Conservation (phyloP, 2,888 invertebrate genomes). For the Lottia gigantea region DNA sequence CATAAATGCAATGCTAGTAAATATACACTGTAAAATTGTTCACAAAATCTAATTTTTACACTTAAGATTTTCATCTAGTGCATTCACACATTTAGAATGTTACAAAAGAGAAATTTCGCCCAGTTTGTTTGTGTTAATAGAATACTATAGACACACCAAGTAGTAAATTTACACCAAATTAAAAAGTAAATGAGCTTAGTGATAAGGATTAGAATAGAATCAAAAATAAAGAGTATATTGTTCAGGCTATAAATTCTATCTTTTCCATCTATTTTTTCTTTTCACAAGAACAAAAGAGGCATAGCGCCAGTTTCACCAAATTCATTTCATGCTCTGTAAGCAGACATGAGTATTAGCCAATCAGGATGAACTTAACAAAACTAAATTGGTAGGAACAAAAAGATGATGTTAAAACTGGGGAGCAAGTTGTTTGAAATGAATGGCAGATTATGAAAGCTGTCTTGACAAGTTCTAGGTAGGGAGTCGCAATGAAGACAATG, state of each 20-base stretch:
- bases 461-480: conserved; percentile 10
- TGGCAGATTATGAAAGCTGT: conserved; percentile 7
- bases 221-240: conserved; percentile 2
- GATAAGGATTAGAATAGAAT: background rate
- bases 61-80: too few species aligned
- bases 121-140: too few species aligned
- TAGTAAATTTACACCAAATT: background rate
- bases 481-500: background rate
- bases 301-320: conserved; percentile 10
- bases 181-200: background rate
- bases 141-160: too few species aligned
- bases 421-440: background rate
- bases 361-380: conserved; percentile 8
- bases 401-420: conserved; percentile 5
- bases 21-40: too few species aligned
- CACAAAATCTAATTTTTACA: too few species aligned
- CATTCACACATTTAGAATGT: too few species aligned
- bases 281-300: background rate
- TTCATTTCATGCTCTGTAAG: conserved; percentile 11
- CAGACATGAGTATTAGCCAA: conserved; percentile 1
- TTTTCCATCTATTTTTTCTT: background rate
- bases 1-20: too few species aligned
- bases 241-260: conserved; percentile 4
- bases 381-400: background rate
- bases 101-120: too few species aligned